Percentiles rank a stretch among this genome's conserved stretches.
Conservation (phyloP, 2,797 vertebrate species). For the Carapus acus region DNA sequence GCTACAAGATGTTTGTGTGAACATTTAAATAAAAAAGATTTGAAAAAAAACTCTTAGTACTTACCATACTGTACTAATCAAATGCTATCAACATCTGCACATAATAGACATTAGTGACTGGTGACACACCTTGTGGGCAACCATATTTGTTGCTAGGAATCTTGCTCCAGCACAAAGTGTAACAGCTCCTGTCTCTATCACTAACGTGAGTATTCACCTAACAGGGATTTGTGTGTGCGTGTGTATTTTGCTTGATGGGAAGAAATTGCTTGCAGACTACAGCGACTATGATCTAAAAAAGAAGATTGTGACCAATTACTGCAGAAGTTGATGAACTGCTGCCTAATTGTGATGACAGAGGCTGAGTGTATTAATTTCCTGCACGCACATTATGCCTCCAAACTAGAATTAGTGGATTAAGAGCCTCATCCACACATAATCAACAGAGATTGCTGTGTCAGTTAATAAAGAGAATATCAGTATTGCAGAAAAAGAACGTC, state of each 20-base stretch:
- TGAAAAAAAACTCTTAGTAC: slow-evolving; percentile 30
- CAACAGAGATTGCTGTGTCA: no score
- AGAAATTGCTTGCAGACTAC: slow-evolving; percentile 5
- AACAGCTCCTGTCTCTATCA: no score
- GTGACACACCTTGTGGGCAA: no score
- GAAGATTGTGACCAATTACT: slow-evolving; percentile 5
- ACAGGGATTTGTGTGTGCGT: no score
- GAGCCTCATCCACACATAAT: not conserved
- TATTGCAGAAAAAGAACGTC: not conserved
- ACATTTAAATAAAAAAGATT: slow-evolving; percentile 44
- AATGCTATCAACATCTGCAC: slow-evolving; percentile 15
- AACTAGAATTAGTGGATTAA: not conserved
- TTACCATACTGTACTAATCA: slow-evolving; percentile 29
- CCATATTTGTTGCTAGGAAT: no score
- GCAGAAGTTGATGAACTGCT: slow-evolving; percentile 1
- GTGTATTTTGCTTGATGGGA: not conserved
- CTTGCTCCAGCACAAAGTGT: no score
- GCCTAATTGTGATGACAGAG: slow-evolving; percentile 1
- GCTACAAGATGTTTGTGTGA: slow-evolving; percentile 24
- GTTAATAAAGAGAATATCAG: not conserved
- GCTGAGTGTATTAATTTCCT: not conserved
- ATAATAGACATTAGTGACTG: no score
- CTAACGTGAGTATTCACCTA: no score
- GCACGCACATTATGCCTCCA: not conserved
- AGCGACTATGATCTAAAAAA: slow-evolving; percentile 7